phyloP scores from a whole-genome alignment of 2,113 vertebrate species.

The Symphodus melops region DNA sequence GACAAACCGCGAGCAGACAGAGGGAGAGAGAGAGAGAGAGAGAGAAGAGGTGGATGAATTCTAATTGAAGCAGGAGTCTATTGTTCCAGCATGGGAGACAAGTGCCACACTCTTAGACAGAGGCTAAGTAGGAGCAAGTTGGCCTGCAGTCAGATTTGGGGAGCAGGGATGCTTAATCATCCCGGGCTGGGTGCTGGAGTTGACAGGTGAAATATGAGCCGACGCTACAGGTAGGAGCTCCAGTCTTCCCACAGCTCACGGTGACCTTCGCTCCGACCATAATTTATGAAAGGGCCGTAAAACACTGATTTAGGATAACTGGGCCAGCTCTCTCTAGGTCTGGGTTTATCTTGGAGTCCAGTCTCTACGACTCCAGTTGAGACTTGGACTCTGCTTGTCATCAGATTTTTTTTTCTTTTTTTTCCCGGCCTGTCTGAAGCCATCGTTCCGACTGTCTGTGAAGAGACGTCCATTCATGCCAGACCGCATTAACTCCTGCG shows the following conservation, averaged over 20 bases:
- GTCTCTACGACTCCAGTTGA: background rate
- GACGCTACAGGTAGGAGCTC: slow-evolving; percentile 69
- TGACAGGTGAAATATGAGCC: slow-evolving; percentile 80
- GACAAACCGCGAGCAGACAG: background rate
- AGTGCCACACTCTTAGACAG: slow-evolving; percentile 59
- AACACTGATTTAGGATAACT: slow-evolving; percentile 74
- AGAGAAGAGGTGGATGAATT: slow-evolving; percentile 29
- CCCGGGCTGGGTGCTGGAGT: slow-evolving; percentile 42
- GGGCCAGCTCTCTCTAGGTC: slow-evolving; percentile 27
- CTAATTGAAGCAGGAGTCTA: slow-evolving; percentile 50
- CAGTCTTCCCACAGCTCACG: slow-evolving; percentile 52
- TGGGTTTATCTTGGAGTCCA: slow-evolving; percentile 19
- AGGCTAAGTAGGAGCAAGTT: slow-evolving; percentile 74
- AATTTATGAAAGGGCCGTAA: slow-evolving; percentile 74
- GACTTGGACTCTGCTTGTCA: background rate
- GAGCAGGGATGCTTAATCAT: slow-evolving; percentile 75
- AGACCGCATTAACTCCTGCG: slow-evolving; percentile 5
- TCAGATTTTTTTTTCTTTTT: background rate
- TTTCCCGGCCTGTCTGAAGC: slow-evolving; percentile 15
- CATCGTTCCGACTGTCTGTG: slow-evolving; percentile 7
- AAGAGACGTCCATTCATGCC: slow-evolving; percentile 10
- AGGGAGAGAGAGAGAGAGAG: background rate
- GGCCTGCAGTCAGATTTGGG: slow-evolving; percentile 69
- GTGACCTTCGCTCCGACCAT: slow-evolving; percentile 76
- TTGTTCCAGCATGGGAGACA: slow-evolving; percentile 60